Evolutionary conservation across 2,888 invertebrate species (phyloP).

Genomic region (Dynastes maya): DNA sequence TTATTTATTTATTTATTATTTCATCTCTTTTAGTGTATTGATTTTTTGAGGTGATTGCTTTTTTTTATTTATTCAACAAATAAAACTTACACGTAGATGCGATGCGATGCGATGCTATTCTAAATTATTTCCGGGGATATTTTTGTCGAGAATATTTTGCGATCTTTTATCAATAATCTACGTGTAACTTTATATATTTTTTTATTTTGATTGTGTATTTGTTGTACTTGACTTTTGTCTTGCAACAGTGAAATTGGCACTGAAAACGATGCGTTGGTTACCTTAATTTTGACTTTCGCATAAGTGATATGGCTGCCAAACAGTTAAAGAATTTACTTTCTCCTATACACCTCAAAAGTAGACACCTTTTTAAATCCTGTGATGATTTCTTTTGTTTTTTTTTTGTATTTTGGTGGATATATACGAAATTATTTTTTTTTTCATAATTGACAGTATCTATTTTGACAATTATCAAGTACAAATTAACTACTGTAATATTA

Average conservation of each 20-base stretch:
- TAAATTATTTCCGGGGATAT: not conserved
- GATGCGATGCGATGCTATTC: not conserved
- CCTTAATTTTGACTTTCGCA: conserved; percentile 30
- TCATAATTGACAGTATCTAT: conserved; percentile 36
- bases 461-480: not conserved
- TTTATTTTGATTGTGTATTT: conserved; percentile 47
- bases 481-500: not conserved
- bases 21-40: conserved; percentile 44
- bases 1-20: conserved; percentile 40
- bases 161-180: conserved; percentile 9
- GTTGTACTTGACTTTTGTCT: conserved; percentile 59
- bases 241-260: conserved; percentile 66
- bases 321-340: conserved; percentile 35
- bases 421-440: not conserved
- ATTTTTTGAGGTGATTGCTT: conserved; percentile 40
- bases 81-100: conserved; percentile 37
- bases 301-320: conserved; percentile 36
- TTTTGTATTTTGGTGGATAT: conserved; percentile 1
- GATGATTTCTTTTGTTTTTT: conserved; percentile 21
- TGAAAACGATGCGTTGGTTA: conserved; percentile 51
- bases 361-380: conserved; percentile 33
- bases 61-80: conserved; percentile 27
- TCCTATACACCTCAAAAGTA: conserved; percentile 44
- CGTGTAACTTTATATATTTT: conserved; percentile 48
- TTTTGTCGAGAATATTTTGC: not conserved